Evolutionary conservation across 2,797 vertebrate genomes (phyloP).

Genomic region (Odontamblyopus rebecca): DNA sequence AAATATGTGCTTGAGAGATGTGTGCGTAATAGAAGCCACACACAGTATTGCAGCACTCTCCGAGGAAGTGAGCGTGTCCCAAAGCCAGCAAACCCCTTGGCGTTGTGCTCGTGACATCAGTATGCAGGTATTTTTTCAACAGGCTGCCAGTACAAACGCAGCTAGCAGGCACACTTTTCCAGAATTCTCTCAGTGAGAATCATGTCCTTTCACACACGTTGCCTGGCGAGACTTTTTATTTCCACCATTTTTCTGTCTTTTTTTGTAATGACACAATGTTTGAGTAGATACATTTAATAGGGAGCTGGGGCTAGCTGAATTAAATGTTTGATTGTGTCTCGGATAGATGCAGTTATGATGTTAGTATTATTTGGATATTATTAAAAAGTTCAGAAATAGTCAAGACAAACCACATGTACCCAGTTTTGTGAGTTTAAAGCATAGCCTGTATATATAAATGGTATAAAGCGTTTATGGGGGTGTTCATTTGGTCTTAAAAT

Average conservation of each 20-base stretch:
- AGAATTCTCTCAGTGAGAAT: constrained; percentile 55
- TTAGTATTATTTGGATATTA: not conserved
- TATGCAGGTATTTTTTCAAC: constrained; percentile 73
- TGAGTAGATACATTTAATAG: constrained; percentile 28
- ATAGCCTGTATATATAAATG: no score
- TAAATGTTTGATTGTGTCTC: no score
- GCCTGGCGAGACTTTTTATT: constrained; percentile 64
- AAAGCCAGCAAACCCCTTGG: constrained; percentile 7
- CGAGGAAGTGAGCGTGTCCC: constrained; percentile 31
- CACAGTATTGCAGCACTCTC: constrained; percentile 28
- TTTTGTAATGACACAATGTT: constrained; percentile 16
- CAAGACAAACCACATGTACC: no score
- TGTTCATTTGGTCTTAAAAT: no score
- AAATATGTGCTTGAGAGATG: constrained; percentile 43
- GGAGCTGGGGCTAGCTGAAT: constrained; percentile 6
- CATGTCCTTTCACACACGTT: constrained; percentile 39
- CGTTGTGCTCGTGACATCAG: constrained; percentile 61
- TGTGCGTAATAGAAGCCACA: constrained; percentile 45
- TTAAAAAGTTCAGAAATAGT: no score
- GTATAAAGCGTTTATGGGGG: no score
- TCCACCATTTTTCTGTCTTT: constrained; percentile 41
- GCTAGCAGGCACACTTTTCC: constrained; percentile 60
- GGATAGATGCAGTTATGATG: not conserved
- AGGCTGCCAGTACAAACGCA: constrained; percentile 55
- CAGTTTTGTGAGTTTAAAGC: no score